Base-by-base conservation (phyloP, 1,140 invertebrate genomes). In the Drosophila prosaltans region DNA sequence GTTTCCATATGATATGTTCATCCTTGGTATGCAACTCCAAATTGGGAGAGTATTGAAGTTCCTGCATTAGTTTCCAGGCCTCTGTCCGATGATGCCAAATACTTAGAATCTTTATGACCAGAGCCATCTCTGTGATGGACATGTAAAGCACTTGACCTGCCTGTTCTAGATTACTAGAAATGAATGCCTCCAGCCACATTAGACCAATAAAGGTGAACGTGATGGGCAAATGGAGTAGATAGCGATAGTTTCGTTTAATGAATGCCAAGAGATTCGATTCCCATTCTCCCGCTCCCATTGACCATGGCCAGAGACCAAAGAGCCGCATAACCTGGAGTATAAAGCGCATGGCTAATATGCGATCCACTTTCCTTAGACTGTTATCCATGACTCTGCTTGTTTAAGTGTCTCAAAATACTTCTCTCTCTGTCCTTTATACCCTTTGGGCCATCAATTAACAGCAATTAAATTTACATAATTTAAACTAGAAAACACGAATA, bases 141-240 rank as follows among this genome's bases (percentile, higher is more conserved):
- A 91, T 91, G 60, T 91, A 91, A 0, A 91, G 74, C 28, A 90
- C 78, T 26, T 91, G 78, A 0, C 86, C 83, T 0, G 83, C 83
- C 62, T 90, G 72, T 40, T 90, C 86, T 45, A 91, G 63, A 39
- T 88, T 73, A 24, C 40, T 76, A 1, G 90, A 80, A 10, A 71
- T 65, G 2, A 85, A 72, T 1, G 78, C 86, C 58, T 90, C 86
- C 32, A 91, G 65, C 90, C 90, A 91, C 90, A 91, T 91, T 6
- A 91, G 69, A 2, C 80, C 74, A 9, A 88, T 88, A 21, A 80
- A 88, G 5, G 74, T 71, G 24, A 90, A 88, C 6, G 90, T 90
- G 21, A 82, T 63, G 24, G 90, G 90, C 36, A 89, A n/a, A 11
- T 91, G 90, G 2, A 91, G 65, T 1, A 85, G 26, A 57, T 68